Percentiles rank a stretch among this genome's conserved stretches.
phyloP scores from a whole-genome alignment of 2,113 vertebrate species.

The Pedetes capensis region DNA sequence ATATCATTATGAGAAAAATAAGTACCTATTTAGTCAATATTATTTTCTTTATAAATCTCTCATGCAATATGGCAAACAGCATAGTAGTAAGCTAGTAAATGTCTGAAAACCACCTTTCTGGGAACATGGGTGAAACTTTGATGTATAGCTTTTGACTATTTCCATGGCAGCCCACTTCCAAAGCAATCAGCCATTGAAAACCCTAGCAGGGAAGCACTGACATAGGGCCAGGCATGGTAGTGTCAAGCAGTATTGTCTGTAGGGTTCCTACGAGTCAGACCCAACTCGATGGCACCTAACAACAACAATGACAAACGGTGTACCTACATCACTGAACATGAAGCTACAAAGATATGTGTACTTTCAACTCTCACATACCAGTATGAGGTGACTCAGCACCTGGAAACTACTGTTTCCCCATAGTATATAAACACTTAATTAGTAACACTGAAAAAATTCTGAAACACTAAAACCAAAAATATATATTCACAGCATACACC shows the following conservation, averaged over 20 bases:
- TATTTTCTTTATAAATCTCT: background rate
- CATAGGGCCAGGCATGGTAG: no score
- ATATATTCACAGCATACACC: no score
- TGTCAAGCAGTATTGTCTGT: no score
- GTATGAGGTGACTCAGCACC: background rate
- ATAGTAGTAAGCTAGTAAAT: background rate
- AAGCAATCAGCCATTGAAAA: no score
- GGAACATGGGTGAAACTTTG: background rate
- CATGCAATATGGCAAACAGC: background rate
- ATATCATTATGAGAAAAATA: constrained; percentile 35
- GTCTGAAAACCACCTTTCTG: constrained; percentile 28
- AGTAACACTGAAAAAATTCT: background rate
- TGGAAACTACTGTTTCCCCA: background rate
- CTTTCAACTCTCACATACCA: background rate
- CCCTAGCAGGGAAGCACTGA: no score
- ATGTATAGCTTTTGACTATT: background rate
- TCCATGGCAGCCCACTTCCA: no score
- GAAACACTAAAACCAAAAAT: background rate
- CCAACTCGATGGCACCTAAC: no score
- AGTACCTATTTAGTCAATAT: background rate
- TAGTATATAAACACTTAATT: background rate
- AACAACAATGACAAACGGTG: no score
- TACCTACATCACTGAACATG: background rate
- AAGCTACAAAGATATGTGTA: background rate
- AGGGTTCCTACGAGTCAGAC: no score